A percentile compares a stretch with the other conserved stretches of the same genome.
Conservation (phyloP, 2,888 invertebrate species). For the Podabrus alpinus region DNA sequence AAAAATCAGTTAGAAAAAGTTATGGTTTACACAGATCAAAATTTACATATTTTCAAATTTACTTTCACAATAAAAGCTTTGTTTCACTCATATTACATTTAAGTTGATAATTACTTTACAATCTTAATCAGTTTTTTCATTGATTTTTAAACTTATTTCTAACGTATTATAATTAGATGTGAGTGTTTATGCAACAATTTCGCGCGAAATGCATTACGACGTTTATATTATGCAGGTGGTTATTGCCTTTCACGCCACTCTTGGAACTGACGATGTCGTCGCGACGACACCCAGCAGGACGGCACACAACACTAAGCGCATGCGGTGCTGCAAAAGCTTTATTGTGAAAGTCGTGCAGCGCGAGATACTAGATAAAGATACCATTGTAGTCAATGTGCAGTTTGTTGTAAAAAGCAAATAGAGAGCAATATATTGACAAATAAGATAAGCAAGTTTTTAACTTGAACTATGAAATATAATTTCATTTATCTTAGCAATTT, state of each 20-base stretch:
- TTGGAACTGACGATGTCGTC: constrained; percentile 37
- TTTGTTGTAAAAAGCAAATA: constrained; percentile 25
- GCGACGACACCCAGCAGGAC: constrained; percentile 38
- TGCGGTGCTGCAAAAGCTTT: constrained; percentile 28
- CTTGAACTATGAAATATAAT: no score
- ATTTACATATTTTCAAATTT: background rate
- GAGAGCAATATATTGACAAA: constrained; percentile 21
- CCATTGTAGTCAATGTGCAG: constrained; percentile 24
- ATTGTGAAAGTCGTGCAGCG: constrained; percentile 24
- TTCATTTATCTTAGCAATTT: no score
- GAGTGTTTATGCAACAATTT: background rate
- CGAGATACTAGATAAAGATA: constrained; percentile 31
- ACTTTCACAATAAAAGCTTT: background rate
- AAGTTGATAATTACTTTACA: background rate
- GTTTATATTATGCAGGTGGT: constrained; percentile 18
- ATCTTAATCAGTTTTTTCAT: background rate
- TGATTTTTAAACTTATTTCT: background rate
- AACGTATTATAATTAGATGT: background rate
- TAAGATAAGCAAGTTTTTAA: background rate
- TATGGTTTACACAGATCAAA: background rate
- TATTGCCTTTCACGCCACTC: constrained; percentile 32
- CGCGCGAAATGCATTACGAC: background rate
- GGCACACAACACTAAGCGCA: constrained; percentile 32
- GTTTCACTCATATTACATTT: background rate
- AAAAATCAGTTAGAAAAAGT: background rate